These are phyloP conservation scores for Sycobia sp. DNA, from an alignment of 1,140 invertebrate species.

Conservation along the genomic window DNA sequence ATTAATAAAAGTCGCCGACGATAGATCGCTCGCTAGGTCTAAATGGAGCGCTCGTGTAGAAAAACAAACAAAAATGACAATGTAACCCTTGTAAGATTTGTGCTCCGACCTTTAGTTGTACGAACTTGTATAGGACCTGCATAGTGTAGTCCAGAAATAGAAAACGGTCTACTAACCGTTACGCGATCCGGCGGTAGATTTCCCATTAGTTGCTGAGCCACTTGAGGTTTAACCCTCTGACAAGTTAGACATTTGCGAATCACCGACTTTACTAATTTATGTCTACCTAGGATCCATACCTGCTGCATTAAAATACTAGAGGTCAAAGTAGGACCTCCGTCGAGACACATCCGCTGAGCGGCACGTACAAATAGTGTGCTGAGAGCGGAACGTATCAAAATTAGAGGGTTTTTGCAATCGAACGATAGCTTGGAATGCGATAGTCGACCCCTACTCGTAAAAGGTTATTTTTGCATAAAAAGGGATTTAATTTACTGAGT, in stretches of 20 bases:
- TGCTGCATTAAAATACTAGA: neutral
- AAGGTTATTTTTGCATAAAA: neutral
- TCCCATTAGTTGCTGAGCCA: too few relatives aligned
- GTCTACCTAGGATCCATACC: slow-evolving; percentile 2
- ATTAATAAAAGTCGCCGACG: too few relatives aligned
- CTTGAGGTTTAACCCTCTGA: neutral
- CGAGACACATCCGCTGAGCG: neutral
- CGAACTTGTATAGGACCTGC: too few relatives aligned
- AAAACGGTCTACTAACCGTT: too few relatives aligned
- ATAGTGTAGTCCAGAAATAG: too few relatives aligned
- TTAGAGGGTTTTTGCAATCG: neutral
- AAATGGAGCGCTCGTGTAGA: slow-evolving; percentile 38
- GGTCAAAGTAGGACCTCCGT: neutral
- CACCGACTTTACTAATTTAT: neutral
- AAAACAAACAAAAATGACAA: too few relatives aligned
- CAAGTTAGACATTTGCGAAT: neutral
- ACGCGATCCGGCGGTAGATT: too few relatives aligned
- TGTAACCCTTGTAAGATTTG: slow-evolving; percentile 37
- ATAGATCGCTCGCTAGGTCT: slow-evolving; percentile 27
- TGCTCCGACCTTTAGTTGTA: neutral
- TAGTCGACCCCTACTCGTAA: neutral
- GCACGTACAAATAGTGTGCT: neutral
- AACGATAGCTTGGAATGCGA: too few relatives aligned
- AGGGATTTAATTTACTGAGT: too few relatives aligned
- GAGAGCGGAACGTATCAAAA: neutral